These are phyloP conservation scores for Yponomeuta sedellus DNA, from an alignment of 2,888 invertebrate species.

Conservation along the genomic window DNA sequence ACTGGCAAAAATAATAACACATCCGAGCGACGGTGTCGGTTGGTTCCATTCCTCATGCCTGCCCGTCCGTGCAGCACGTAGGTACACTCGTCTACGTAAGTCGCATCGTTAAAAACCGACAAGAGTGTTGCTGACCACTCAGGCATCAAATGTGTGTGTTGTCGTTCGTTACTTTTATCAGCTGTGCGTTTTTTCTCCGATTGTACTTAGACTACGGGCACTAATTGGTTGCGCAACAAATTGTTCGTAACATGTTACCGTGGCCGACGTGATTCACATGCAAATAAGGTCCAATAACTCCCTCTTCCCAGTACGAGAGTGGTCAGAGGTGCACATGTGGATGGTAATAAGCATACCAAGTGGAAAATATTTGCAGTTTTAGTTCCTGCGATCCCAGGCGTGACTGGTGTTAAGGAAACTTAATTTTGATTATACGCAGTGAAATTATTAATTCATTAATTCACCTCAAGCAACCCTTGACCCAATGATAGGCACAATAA, in stretches of 20 bases:
- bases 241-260: slow-evolving; percentile 39
- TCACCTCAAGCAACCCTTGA: not conserved
- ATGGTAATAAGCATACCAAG: not conserved
- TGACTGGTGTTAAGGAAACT: not conserved
- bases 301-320: not conserved
- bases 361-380: not conserved
- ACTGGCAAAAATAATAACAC: slow-evolving; percentile 36
- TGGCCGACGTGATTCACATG: slow-evolving; percentile 37
- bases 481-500: slow-evolving; percentile 6
- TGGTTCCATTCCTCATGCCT: slow-evolving; percentile 53
- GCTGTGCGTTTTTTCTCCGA: not conserved
- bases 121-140: not conserved
- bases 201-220: slow-evolving; percentile 6
- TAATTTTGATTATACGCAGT: not conserved
- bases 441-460: not conserved
- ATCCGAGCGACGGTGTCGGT: slow-evolving; percentile 37
- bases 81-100: slow-evolving; percentile 16
- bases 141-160: not conserved
- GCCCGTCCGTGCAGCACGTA: slow-evolving; percentile 48
- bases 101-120: not conserved
- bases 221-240: slow-evolving; percentile 61
- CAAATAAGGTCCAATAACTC: slow-evolving; percentile 27
- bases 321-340: not conserved
- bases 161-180: not conserved
- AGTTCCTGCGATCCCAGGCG: not conserved